Evolutionary conservation across 2,888 invertebrate species (phyloP).

Genomic region (Gibbula magus): DNA sequence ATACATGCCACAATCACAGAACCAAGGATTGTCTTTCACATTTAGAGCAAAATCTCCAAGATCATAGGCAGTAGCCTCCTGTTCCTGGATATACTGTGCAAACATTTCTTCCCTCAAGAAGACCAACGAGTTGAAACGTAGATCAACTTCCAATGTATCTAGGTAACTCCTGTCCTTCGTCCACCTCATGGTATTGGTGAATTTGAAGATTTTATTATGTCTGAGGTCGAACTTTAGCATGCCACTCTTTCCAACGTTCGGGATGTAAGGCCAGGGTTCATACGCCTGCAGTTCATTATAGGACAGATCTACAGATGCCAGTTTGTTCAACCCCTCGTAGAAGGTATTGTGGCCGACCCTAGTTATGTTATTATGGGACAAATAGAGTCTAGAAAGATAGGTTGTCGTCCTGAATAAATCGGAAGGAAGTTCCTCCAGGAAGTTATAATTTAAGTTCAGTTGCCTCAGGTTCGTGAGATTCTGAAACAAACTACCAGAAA

Average conservation of each 20-base stretch:
- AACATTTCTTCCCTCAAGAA: not conserved
- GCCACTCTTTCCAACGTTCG: not conserved
- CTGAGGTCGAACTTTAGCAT: not conserved
- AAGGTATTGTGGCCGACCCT: not conserved
- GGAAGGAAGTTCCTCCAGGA: not conserved
- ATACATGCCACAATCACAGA: not conserved
- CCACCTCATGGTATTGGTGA: not conserved
- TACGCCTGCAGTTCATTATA: not conserved
- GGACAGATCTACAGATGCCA: not conserved
- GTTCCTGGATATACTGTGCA: not conserved
- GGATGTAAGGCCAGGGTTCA: slow-evolving; percentile 18
- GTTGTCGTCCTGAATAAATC: not conserved
- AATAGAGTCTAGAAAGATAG: not conserved
- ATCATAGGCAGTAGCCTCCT: not conserved
- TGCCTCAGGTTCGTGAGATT: not conserved
- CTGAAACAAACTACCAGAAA: not conserved
- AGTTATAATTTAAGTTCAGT: not conserved
- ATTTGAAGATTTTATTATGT: not conserved
- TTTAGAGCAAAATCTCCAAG: not conserved
- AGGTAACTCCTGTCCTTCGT: not conserved
- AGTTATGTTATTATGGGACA: not conserved
- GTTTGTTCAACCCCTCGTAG: not conserved
- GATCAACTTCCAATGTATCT: not conserved
- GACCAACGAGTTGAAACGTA: not conserved
- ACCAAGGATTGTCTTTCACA: not conserved